Conservation (phyloP, 1,140 invertebrate genomes). For the Drosophila nebulosa region DNA sequence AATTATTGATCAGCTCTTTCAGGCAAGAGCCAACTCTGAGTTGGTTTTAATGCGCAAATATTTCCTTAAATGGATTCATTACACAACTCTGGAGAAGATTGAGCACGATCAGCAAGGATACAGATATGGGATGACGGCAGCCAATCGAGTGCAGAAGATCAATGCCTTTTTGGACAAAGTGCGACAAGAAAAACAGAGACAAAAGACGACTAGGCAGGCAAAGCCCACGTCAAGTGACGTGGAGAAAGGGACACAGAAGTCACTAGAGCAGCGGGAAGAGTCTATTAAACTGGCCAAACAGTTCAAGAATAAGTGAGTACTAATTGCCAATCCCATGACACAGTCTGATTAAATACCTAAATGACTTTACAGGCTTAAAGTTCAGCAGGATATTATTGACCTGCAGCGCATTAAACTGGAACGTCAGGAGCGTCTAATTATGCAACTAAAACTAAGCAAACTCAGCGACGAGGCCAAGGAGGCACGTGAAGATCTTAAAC, state of each 20-base stretch:
- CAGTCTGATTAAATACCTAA: neutral
- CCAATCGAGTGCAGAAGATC: slow-evolving; percentile 71
- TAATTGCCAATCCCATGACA: neutral
- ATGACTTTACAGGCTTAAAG: slow-evolving; percentile 82
- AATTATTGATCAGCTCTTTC: slow-evolving; percentile 71
- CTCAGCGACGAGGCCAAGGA: slow-evolving; percentile 83
- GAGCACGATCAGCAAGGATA: slow-evolving; percentile 50
- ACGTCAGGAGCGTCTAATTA: slow-evolving; percentile 84
- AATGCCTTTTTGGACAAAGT: slow-evolving; percentile 80
- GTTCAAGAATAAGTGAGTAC: slow-evolving; percentile 73
- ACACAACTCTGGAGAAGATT: slow-evolving; percentile 70
- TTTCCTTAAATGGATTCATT: slow-evolving; percentile 80
- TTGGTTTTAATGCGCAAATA: slow-evolving; percentile 69
- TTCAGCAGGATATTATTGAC: slow-evolving; percentile 85
- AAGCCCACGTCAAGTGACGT: neutral
- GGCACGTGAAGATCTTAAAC: slow-evolving; percentile 83
- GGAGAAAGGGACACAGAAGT: slow-evolving; percentile 26
- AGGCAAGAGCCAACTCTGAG: slow-evolving; percentile 36
- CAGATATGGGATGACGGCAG: slow-evolving; percentile 1
- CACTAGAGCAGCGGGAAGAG: slow-evolving; percentile 38
- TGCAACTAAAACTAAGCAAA: slow-evolving; percentile 85
- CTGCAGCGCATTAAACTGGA: slow-evolving; percentile 84
- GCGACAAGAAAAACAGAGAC: slow-evolving; percentile 67
- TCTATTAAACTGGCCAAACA: slow-evolving; percentile 63
- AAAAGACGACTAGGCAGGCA: slow-evolving; percentile 20